Conservation (phyloP, 1,140 invertebrate species). For the Diuraphis noxia region DNA sequence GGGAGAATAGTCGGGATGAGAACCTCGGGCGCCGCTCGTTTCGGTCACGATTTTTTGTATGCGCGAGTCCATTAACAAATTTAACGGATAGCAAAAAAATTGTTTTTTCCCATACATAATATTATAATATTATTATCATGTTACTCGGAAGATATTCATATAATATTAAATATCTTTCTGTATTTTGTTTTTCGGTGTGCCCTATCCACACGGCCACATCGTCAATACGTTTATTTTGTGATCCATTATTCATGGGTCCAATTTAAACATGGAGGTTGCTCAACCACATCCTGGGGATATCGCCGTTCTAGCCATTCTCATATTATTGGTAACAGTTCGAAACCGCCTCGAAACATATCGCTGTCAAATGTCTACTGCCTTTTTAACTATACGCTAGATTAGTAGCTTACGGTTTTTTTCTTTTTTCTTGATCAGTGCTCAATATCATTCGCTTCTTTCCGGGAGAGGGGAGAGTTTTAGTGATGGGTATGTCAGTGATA, state of each 20-base stretch:
- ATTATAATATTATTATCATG: not conserved
- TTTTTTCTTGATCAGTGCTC: not conserved
- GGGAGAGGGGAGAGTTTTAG: too few relatives aligned
- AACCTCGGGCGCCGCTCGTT: not conserved
- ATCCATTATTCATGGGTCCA: not conserved
- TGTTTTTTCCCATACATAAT: not conserved
- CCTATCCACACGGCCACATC: not conserved
- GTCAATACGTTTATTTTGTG: not conserved
- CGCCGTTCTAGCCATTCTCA: not conserved
- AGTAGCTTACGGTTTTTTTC: not conserved
- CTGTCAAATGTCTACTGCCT: not conserved
- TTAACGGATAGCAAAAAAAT: not conserved
- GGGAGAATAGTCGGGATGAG: not conserved
- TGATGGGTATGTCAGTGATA: too few relatives aligned
- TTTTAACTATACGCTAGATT: not conserved
- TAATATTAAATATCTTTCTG: not conserved
- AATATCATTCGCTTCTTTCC: not conserved
- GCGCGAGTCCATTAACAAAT: not conserved
- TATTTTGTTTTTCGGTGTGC: not conserved
- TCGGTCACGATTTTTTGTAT: constrained; percentile 32
- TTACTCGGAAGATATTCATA: not conserved
- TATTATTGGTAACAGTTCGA: too few relatives aligned
- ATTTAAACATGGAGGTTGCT: not conserved
- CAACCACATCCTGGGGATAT: not conserved
- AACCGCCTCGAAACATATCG: not conserved